Percentiles rank a stretch among this genome's conserved stretches.
Conservation (phyloP, 2,888 invertebrate species). For the Nephrotoma guestfalica region DNA sequence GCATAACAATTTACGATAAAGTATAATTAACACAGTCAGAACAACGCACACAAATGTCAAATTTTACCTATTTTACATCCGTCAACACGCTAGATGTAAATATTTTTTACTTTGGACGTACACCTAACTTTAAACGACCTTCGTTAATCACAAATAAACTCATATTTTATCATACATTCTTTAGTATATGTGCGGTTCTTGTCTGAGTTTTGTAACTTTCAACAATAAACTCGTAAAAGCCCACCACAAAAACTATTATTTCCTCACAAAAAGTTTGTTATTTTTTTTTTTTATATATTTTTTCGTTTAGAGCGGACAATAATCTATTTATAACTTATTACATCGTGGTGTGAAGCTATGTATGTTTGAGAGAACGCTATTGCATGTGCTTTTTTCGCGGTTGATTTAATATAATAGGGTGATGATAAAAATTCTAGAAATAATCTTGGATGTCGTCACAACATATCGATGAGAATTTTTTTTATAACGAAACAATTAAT, state of each 20-base stretch:
- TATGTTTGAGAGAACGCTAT: background rate
- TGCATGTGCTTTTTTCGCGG: background rate
- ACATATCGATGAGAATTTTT: background rate
- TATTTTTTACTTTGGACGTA: background rate
- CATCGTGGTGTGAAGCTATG: background rate
- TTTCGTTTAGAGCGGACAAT: background rate
- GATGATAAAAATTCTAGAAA: background rate
- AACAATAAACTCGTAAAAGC: background rate
- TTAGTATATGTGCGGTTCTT: background rate
- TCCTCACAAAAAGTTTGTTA: background rate
- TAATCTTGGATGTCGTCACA: background rate
- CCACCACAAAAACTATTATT: background rate
- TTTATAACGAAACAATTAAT: background rate
- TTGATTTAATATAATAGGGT: background rate
- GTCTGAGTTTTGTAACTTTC: background rate
- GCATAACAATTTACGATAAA: background rate
- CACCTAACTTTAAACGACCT: background rate
- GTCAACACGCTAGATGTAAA: background rate
- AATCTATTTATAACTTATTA: background rate
- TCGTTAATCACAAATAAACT: background rate
- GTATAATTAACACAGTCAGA: background rate
- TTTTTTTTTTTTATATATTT: background rate
- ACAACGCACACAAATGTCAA: background rate
- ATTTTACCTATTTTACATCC: background rate
- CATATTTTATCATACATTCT: background rate